Conservation (phyloP, 2,113 vertebrate genomes). For the Crotalus horridus region DNA sequence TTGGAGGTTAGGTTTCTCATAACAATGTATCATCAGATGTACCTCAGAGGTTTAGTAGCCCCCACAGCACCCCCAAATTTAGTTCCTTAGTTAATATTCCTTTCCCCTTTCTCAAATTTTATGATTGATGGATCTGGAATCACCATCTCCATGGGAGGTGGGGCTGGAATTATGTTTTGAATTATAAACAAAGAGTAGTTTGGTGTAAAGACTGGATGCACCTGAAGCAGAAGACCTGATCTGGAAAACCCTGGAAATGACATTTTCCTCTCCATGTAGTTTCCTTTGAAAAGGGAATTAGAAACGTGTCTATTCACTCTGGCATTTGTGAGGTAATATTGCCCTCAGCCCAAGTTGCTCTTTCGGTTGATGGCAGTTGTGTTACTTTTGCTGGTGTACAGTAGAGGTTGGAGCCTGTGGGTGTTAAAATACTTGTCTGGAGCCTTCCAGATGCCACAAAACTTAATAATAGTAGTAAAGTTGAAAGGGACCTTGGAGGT, state of each 20-base stretch:
- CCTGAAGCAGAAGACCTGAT: background rate
- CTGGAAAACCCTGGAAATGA: background rate
- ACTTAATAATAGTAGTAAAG: too few species aligned
- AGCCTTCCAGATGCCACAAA: background rate
- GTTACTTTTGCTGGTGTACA: background rate
- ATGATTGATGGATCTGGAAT: background rate
- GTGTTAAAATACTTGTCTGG: background rate
- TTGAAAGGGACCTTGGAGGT: too few species aligned
- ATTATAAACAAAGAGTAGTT: background rate
- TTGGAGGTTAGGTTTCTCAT: background rate
- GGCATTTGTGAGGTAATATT: background rate
- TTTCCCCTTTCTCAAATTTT: background rate
- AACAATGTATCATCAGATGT: background rate
- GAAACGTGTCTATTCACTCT: background rate
- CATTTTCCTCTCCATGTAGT: background rate
- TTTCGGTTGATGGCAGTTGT: background rate
- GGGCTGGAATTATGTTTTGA: background rate
- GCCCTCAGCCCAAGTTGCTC: background rate
- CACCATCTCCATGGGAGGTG: background rate
- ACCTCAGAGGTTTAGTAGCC: background rate
- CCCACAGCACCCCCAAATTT: background rate
- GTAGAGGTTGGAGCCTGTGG: background rate
- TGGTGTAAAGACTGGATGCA: background rate
- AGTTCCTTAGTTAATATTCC: background rate
- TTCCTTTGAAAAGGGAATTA: background rate